phyloP scores from a whole-genome alignment of 2,888 invertebrate genomes.

The Trileptium ribeirensis region DNA sequence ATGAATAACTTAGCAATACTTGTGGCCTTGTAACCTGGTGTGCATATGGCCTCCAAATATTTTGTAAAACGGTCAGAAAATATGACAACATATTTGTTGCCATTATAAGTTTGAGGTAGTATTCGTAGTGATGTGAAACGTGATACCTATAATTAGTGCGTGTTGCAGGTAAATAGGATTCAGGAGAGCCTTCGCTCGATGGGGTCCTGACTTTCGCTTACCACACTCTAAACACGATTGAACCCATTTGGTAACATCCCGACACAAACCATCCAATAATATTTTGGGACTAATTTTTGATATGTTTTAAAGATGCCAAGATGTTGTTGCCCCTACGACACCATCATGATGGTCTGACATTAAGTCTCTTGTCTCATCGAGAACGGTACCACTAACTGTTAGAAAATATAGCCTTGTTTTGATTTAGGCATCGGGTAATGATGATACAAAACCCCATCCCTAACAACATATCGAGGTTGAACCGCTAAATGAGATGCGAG shows the following conservation, averaged over 20 bases:
- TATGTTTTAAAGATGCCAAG: too few relatives aligned
- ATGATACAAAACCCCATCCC: too few relatives aligned
- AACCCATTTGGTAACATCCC: not conserved
- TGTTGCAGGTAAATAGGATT: not conserved
- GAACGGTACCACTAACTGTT: too few relatives aligned
- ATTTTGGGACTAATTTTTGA: too few relatives aligned
- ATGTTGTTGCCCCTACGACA: too few relatives aligned
- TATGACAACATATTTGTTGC: conserved; percentile 15
- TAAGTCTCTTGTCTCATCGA: too few relatives aligned
- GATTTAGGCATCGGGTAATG: too few relatives aligned
- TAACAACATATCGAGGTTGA: too few relatives aligned
- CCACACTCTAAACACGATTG: not conserved
- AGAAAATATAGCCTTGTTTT: too few relatives aligned
- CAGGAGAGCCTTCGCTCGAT: not conserved
- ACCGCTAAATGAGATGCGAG: too few relatives aligned
- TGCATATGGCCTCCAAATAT: not conserved
- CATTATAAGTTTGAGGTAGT: not conserved
- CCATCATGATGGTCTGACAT: too few relatives aligned
- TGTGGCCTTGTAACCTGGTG: not conserved
- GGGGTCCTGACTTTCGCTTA: not conserved
- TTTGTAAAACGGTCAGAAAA: conserved; percentile 14
- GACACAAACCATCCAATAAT: too few relatives aligned
- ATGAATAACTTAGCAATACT: not conserved
- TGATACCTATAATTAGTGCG: not conserved
- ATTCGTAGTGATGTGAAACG: not conserved